Evolutionary conservation across 2,113 vertebrate genomes (phyloP).

Genomic region (Carollia perspicillata): DNA sequence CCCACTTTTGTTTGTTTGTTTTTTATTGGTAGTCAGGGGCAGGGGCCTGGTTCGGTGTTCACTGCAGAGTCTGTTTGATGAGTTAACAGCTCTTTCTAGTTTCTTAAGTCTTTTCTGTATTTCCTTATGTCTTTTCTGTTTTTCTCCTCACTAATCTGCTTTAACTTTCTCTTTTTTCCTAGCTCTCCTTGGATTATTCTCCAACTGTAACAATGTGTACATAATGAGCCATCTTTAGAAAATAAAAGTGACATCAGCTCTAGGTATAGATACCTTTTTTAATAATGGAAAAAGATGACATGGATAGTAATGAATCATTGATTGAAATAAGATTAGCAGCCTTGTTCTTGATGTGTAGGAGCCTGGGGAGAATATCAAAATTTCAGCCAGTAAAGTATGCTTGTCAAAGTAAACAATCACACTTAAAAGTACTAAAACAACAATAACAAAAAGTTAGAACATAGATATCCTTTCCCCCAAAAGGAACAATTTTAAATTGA

Average conservation of each 20-base stretch:
- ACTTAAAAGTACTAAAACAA: background rate
- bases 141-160: slow-evolving; percentile 71
- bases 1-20: slow-evolving; percentile 30
- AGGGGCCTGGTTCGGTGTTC: background rate
- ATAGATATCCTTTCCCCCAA: background rate
- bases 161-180: slow-evolving; percentile 83
- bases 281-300: slow-evolving; percentile 67
- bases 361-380: slow-evolving; percentile 21
- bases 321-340: slow-evolving; percentile 23
- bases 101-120: slow-evolving; percentile 31
- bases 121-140: slow-evolving; percentile 40
- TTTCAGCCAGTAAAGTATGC: background rate
- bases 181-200: slow-evolving; percentile 85
- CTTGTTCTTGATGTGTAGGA: background rate
- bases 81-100: slow-evolving; percentile 39
- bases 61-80: background rate
- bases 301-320: slow-evolving; percentile 41
- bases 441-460: background rate
- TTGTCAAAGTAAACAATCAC: slow-evolving; percentile 25
- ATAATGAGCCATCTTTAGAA: slow-evolving; percentile 79
- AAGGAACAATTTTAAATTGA: background rate
- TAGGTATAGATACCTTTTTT: slow-evolving; percentile 81
- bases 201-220: slow-evolving; percentile 78
- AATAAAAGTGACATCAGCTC: slow-evolving; percentile 76
- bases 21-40: background rate